phyloP scores from a whole-genome alignment of 2,888 invertebrate genomes.

The Phrixothrix hirtus region DNA sequence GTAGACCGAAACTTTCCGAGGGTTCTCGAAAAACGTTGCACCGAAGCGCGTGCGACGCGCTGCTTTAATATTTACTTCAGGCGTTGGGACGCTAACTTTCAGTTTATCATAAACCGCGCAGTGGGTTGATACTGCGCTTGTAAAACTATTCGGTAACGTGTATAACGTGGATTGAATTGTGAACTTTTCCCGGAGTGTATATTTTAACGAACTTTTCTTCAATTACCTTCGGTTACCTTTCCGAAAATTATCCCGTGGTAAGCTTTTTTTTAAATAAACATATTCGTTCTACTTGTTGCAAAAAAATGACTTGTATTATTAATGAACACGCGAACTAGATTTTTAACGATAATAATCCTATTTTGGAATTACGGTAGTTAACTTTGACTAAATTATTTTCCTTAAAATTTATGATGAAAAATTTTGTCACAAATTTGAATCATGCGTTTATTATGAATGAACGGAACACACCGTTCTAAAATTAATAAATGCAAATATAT shows the following conservation, averaged over 20 bases:
- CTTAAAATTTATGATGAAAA: too few relatives aligned
- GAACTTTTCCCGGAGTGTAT: too few relatives aligned
- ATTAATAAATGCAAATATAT: too few relatives aligned
- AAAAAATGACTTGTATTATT: neutral
- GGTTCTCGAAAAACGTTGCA: constrained; percentile 34
- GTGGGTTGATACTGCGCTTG: constrained; percentile 3
- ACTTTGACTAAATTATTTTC: too few relatives aligned
- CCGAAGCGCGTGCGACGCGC: constrained; percentile 46
- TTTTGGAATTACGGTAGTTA: too few relatives aligned
- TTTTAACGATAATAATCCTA: too few relatives aligned
- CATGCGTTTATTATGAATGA: too few relatives aligned
- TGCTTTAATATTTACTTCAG: constrained; percentile 52
- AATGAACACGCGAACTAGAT: neutral
- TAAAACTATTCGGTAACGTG: constrained; percentile 1
- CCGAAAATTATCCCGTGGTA: neutral
- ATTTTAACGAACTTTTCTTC: neutral
- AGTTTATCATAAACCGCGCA: constrained; percentile 50
- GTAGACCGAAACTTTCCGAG: constrained; percentile 30
- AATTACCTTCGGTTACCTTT: too few relatives aligned
- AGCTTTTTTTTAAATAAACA: neutral
- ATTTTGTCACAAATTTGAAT: too few relatives aligned
- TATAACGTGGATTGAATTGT: neutral
- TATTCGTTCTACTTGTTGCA: neutral
- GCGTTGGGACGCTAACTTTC: constrained; percentile 51
- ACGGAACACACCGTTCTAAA: too few relatives aligned